Evolutionary conservation across 2,113 vertebrate species (phyloP).

Genomic region (Entelurus aequoreus): DNA sequence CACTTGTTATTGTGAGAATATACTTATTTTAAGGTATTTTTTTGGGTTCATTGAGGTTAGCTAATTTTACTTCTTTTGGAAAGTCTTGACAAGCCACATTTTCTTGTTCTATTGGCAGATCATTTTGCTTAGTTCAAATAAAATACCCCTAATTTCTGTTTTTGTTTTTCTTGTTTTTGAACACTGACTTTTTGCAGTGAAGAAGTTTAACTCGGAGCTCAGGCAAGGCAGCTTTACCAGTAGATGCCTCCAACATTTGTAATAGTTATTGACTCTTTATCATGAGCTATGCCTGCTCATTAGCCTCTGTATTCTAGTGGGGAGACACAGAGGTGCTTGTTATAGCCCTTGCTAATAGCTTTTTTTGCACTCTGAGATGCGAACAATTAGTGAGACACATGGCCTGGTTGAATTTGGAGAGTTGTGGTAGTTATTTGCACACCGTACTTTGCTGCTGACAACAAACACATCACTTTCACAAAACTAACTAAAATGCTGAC

Average conservation of each 20-base stretch:
- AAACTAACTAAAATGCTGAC: background rate
- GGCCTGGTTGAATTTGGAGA: background rate
- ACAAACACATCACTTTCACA: background rate
- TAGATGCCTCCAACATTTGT: background rate
- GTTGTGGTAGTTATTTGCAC: background rate
- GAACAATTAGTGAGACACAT: background rate
- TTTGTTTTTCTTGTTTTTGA: no score
- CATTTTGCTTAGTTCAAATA: no score
- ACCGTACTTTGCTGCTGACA: conserved; percentile 1
- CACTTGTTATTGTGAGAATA: no score
- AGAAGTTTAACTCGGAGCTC: background rate
- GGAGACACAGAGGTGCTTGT: background rate
- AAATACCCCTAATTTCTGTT: no score
- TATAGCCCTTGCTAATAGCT: background rate
- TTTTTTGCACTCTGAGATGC: background rate
- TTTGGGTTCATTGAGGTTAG: no score
- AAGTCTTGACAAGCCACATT: no score
- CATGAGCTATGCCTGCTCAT: background rate
- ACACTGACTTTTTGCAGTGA: no score
- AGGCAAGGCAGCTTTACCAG: background rate
- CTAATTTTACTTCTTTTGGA: no score
- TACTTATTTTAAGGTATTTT: no score
- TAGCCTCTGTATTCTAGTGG: background rate
- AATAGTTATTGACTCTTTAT: background rate
- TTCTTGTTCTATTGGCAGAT: no score